A percentile compares a stretch with the other conserved stretches of the same genome.
phyloP scores from a whole-genome alignment of 2,888 invertebrate genomes.

The Cinara cedri region DNA sequence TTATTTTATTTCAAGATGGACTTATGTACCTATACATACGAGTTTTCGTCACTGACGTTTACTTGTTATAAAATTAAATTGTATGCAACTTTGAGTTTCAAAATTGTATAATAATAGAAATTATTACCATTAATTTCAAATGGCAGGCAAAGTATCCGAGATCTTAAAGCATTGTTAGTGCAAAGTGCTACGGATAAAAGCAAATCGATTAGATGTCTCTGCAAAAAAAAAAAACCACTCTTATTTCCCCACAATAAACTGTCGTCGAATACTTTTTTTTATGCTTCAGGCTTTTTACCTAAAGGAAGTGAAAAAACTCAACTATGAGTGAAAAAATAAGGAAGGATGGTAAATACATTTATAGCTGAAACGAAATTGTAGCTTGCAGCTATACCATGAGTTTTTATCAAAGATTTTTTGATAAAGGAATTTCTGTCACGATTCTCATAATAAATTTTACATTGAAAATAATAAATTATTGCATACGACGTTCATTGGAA shows the following conservation, averaged over 20 bases:
- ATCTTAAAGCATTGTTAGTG: slow-evolving; percentile 14
- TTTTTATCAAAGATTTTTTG: slow-evolving; percentile 31
- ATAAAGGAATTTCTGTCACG: slow-evolving; percentile 2
- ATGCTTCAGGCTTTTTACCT: slow-evolving; percentile 14
- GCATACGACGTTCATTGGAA: no score
- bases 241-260: slow-evolving; percentile 24
- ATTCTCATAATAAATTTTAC: background rate
- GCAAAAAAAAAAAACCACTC: slow-evolving; percentile 22
- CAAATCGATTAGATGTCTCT: slow-evolving; percentile 43
- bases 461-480: background rate
- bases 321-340: slow-evolving; percentile 23
- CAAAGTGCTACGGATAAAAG: slow-evolving; percentile 20
- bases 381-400: background rate
- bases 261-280: slow-evolving; percentile 50
- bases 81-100: background rate
- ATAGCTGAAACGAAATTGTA: slow-evolving; percentile 39
- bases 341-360: slow-evolving; percentile 25
- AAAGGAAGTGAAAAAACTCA: slow-evolving; percentile 46
- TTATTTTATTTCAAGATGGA: no score
- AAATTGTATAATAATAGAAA: slow-evolving; percentile 5
- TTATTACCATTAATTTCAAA: slow-evolving; percentile 23
- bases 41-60: background rate
- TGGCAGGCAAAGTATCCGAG: slow-evolving; percentile 10
- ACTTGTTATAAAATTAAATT: background rate
- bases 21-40: background rate